Percentiles rank a stretch among this genome's conserved stretches.
Conservation (phyloP, 2,888 invertebrate species). For the Drosophila pegasa region DNA sequence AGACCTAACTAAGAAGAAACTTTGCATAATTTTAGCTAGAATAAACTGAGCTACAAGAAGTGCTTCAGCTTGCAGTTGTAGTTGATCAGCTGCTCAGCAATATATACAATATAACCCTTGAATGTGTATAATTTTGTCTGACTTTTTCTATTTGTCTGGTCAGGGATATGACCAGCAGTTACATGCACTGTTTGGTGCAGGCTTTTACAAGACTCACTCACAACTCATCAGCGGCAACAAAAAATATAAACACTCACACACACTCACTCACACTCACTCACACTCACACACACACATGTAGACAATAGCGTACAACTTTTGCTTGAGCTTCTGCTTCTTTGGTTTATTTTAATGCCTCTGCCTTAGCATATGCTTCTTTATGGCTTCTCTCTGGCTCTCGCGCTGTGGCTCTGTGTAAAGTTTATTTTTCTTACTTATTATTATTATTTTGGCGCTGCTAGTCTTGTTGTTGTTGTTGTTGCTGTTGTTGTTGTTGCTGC, state of each 20-base stretch:
- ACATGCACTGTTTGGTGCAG: conserved; percentile 15
- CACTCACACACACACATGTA: conserved; percentile 37
- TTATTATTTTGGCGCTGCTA: conserved; percentile 63
- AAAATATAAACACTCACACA: conserved; percentile 28
- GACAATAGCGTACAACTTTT: conserved; percentile 69
- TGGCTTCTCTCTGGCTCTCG: conserved; percentile 32
- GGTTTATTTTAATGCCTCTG: conserved; percentile 71
- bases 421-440: conserved; percentile 80
- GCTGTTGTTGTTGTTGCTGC: conserved; percentile 38
- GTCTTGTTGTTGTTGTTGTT: conserved; percentile 25
- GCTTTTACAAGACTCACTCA: conserved; percentile 26
- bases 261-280: conserved; percentile 6
- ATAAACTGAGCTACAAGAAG: no score
- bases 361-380: conserved; percentile 75
- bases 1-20: no score
- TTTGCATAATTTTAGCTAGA: no score
- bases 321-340: conserved; percentile 27
- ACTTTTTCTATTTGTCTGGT: conserved; percentile 6
- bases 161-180: conserved; percentile 32
- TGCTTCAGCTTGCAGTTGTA: no score
- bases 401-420: conserved; percentile 61
- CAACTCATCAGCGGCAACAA: conserved; percentile 39
- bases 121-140: not conserved
- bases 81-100: not conserved
- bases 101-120: not conserved